Percentiles rank a stretch among this genome's conserved stretches.
These are phyloP conservation scores for Nanorana parkeri DNA, from an alignment of 2,113 vertebrate genomes.

Conservation along the genomic window DNA sequence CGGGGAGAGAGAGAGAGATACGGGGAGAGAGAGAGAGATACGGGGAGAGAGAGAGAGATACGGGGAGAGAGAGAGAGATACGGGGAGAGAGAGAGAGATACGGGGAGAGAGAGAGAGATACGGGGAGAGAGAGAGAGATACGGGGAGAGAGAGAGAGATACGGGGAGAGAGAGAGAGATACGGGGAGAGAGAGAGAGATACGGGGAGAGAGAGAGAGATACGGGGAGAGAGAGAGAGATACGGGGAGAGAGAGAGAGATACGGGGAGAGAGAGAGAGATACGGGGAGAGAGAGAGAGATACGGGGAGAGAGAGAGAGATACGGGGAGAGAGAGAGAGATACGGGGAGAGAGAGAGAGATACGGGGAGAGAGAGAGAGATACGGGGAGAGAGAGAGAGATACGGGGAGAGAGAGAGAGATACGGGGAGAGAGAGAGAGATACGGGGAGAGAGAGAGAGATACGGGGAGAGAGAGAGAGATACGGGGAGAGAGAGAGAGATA, in stretches of 20 bases:
- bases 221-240: too few species aligned
- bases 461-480: not conserved
- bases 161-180: too few species aligned
- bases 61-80: too few species aligned
- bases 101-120: not conserved
- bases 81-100: not conserved
- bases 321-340: not conserved
- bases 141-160: not conserved
- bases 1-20: not conserved
- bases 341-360: too few species aligned
- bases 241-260: too few species aligned
- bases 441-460: not conserved
- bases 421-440: not conserved
- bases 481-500: not conserved
- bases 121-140: not conserved
- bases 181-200: not conserved
- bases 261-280: not conserved
- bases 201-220: too few species aligned
- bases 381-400: too few species aligned
- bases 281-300: not conserved
- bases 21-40: not conserved
- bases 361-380: not conserved
- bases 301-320: not conserved
- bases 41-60: not conserved
- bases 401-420: not conserved